A percentile compares a stretch with the other conserved stretches of the same genome.
Evolutionary conservation across 1,140 invertebrate species (phyloP).

Genomic region (Caerostris darwini): DNA sequence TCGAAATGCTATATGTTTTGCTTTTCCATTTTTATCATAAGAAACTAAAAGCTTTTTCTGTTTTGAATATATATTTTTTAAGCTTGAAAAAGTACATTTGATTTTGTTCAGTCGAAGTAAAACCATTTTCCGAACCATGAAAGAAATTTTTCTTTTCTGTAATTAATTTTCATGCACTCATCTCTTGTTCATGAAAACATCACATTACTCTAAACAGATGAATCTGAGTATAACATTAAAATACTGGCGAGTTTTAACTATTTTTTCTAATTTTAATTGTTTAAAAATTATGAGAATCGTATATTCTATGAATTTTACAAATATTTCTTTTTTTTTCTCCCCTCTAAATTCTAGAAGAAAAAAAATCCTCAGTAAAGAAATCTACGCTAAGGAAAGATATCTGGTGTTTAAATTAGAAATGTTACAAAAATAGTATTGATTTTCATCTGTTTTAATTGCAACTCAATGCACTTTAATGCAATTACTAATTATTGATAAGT

Average conservation of each 20-base stretch:
- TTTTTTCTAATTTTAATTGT: background rate
- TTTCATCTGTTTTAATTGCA: too few relatives aligned
- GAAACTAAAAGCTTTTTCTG: background rate
- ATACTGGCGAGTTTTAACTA: background rate
- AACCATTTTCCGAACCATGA: background rate
- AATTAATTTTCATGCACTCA: background rate
- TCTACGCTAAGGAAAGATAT: too few relatives aligned
- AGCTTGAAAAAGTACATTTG: background rate
- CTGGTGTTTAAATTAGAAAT: too few relatives aligned
- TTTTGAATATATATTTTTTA: background rate
- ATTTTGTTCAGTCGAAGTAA: background rate
- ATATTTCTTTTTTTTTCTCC: too few relatives aligned
- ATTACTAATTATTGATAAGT: too few relatives aligned
- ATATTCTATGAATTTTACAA: background rate
- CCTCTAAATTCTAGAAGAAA: too few relatives aligned
- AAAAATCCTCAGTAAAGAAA: too few relatives aligned
- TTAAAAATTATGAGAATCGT: background rate
- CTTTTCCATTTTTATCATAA: background rate
- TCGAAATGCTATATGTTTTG: background rate
- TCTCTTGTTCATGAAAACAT: too few relatives aligned
- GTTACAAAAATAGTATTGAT: too few relatives aligned
- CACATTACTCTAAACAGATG: too few relatives aligned
- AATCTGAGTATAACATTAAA: background rate
- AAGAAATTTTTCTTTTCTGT: background rate
- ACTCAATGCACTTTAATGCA: too few relatives aligned